Evolutionary conservation across 2,113 vertebrate genomes (phyloP).

Genomic region (Rissa tridactyla): DNA sequence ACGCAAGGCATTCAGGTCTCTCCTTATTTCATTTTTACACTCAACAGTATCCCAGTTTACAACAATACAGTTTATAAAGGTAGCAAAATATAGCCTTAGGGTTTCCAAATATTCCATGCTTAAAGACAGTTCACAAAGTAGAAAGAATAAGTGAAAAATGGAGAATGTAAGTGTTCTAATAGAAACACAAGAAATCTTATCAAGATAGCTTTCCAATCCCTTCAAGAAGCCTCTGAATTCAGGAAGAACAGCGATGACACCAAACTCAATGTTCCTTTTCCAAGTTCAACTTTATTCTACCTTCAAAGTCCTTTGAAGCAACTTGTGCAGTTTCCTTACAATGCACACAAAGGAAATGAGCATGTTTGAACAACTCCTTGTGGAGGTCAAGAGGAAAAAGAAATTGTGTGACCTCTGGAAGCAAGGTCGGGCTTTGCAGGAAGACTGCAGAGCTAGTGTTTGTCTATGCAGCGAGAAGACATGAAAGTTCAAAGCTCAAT

Average conservation of each 20-base stretch:
- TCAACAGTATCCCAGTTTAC: rapidly evolving
- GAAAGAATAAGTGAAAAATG: not conserved
- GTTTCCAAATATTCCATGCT: not conserved
- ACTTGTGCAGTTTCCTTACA: not conserved
- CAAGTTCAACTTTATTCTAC: no score
- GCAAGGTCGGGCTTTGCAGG: no score
- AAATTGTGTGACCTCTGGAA: no score
- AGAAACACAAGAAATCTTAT: not conserved
- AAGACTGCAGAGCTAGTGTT: no score
- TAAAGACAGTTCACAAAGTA: not conserved
- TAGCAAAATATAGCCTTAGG: not conserved
- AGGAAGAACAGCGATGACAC: not conserved
- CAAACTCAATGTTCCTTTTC: not conserved
- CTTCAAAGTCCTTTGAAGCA: no score
- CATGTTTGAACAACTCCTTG: not conserved
- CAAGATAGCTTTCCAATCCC: not conserved
- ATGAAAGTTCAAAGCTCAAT: no score
- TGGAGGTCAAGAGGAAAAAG: no score
- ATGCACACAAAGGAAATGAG: not conserved
- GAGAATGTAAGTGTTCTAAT: not conserved
- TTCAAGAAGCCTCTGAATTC: not conserved
- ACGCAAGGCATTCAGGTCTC: rapidly evolving
- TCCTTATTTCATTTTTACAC: not conserved
- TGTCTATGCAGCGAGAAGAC: no score
- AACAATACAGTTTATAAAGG: not conserved